phyloP scores from a whole-genome alignment of 2,888 invertebrate genomes.

The Oasisia sp. region DNA sequence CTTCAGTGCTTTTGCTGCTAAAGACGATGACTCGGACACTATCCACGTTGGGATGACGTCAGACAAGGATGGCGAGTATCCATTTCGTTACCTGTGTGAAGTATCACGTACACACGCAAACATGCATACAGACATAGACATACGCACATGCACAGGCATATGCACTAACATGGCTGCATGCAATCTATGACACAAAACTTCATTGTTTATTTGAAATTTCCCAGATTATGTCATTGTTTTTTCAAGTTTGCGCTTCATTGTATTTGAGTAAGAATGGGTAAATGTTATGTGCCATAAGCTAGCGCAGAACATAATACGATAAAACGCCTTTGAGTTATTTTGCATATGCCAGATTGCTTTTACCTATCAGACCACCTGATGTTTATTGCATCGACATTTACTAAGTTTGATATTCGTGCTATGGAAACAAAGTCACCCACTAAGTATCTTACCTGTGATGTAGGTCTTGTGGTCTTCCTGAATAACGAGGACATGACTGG shows the following conservation, averaged over 20 bases:
- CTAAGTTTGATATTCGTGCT: neutral
- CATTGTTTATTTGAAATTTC: too few species aligned
- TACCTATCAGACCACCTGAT: too few species aligned
- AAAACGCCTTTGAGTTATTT: neutral
- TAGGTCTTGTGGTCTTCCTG: neutral
- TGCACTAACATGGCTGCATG: too few species aligned
- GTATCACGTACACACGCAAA: too few species aligned
- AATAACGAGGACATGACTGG: neutral
- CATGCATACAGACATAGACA: too few species aligned
- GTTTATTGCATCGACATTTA: neutral
- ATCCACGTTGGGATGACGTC: conserved; percentile 37
- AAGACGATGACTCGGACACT: conserved; percentile 31
- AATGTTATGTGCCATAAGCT: neutral
- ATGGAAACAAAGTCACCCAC: neutral
- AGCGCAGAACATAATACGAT: neutral
- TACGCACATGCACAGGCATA: too few species aligned
- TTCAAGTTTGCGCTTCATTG: too few species aligned
- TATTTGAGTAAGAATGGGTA: too few species aligned
- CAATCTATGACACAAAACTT: too few species aligned
- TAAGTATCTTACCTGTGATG: neutral
- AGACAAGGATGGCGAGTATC: neutral
- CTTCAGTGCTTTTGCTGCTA: conserved; percentile 39
- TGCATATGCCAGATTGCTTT: neutral
- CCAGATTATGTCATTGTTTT: too few species aligned
- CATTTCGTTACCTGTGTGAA: neutral